These are phyloP conservation scores for Manis pentadactyla DNA, from an alignment of 2,797 vertebrate species.

Conservation along the genomic window DNA sequence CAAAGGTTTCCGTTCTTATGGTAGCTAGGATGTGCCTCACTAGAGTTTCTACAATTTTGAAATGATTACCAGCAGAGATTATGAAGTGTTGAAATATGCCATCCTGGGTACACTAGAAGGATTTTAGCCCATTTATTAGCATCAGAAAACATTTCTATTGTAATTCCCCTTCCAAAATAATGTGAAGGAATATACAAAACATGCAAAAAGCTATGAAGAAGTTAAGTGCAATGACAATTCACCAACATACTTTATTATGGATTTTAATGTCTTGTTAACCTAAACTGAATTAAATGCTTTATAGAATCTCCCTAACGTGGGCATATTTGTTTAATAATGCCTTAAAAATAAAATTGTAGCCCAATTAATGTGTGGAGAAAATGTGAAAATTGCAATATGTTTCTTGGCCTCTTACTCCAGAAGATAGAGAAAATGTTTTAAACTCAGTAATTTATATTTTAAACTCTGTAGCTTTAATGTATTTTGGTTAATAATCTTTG, in stretches of 20 bases:
- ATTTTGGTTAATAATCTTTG: conserved; percentile 73
- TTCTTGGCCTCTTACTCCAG: conserved; percentile 54
- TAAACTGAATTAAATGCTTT: conserved; percentile 59
- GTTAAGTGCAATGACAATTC: conserved; percentile 47
- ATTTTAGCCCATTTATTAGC: conserved; percentile 55
- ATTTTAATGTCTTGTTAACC: conserved; percentile 63
- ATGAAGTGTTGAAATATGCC: not conserved
- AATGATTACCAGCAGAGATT: not conserved
- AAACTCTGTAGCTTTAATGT: conserved; percentile 64
- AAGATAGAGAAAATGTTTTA: conserved; percentile 60
- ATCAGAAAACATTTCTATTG: conserved; percentile 27
- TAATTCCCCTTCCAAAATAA: conserved; percentile 59
- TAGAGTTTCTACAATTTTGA: conserved; percentile 10
- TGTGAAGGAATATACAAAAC: conserved; percentile 51
- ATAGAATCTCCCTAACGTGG: conserved; percentile 6
- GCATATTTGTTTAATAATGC: conserved; percentile 75
- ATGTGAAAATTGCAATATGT: conserved; percentile 68
- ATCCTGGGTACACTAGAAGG: not conserved
- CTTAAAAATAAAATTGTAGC: conserved; percentile 71
- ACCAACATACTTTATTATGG: conserved; percentile 66
- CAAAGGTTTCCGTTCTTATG: not conserved
- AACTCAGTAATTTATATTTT: conserved; percentile 28
- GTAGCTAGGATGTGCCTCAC: not conserved
- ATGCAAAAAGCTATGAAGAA: conserved; percentile 46
- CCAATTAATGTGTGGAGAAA: conserved; percentile 60